Base-by-base conservation (phyloP, 2,888 invertebrate species). In the Pardosa pseudoannulata region DNA sequence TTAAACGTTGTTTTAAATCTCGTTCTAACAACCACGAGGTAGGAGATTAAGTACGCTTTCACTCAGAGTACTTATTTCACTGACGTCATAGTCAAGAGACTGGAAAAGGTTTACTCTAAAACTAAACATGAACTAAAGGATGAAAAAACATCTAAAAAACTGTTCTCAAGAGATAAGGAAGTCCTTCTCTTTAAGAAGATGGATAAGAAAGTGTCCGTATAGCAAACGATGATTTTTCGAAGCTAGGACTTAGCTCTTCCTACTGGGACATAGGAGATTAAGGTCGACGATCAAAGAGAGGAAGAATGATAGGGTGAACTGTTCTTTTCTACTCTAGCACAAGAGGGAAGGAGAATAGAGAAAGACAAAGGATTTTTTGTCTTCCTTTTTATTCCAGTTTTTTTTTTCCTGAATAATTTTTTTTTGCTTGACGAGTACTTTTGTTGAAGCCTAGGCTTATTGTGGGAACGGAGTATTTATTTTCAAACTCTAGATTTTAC, bases 221-320 rank as follows among this genome's bases (percentile, higher is more conserved):
- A 76, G 82, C 76, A 83, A 76, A 83, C 75, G 82, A 83, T 83
- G 82, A 83, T 76, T 83, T 82, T 83, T 83, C 70, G 76, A 71
- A 72, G 76, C 36, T 28, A 73, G 56, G 80, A 36, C 71, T 71
- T 71, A 72, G 79, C 31, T 28, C 79, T 73, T 80, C 64, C 82
- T 83, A 39, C 81, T 75, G 81, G 81, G 81, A 75, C 70, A 82
- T 28, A 62, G 46, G 72, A 83, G 82, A 83, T 83, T 83, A 83
- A 76, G 82, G 76, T 76, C 72, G 75, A 67, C 81, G 81, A 81
- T 81, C 70, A 64, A 68, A 46, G 65, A 65, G 65, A 83, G 76
- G 76, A 83, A 83, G 82, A 83, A 29, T 83, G 82, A 83, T 83
- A 83, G 76, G 71, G 75, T 27, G 62, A 72, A 56, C 67, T 23